Conservation (phyloP, 2,797 vertebrate species). For the Neostethus bicornis region DNA sequence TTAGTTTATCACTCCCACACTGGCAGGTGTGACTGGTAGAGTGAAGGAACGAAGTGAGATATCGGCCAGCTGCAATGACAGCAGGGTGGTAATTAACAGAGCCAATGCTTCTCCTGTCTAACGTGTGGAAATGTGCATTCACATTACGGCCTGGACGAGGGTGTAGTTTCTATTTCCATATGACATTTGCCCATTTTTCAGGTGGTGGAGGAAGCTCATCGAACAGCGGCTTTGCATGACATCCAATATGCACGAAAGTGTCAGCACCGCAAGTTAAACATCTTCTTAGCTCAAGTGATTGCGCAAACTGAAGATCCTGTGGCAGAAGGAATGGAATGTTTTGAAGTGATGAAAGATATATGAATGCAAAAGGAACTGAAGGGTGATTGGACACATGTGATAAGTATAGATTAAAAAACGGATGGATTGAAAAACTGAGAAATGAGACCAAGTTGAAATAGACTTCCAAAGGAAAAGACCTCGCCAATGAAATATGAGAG, state of each 20-base stretch:
- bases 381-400: too few relatives aligned
- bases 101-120: conserved; percentile 49
- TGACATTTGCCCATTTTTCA: conserved; percentile 7
- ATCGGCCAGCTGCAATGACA: conserved; percentile 54
- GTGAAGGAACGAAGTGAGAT: conserved; percentile 51
- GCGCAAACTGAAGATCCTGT: too few relatives aligned
- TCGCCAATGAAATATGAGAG: too few relatives aligned
- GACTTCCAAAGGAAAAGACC: too few relatives aligned
- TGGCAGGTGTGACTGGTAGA: conserved; percentile 64
- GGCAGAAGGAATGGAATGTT: too few relatives aligned
- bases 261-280: neutral
- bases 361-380: too few relatives aligned
- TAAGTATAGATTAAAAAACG: too few relatives aligned
- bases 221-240: neutral
- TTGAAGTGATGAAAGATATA: too few relatives aligned
- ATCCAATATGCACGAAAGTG: neutral
- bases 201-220: neutral
- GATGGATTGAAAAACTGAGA: too few relatives aligned
- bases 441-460: too few relatives aligned
- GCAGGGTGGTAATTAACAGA: conserved; percentile 64
- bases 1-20: conserved; percentile 61
- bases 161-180: conserved; percentile 23
- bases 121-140: conserved; percentile 11
- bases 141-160: neutral
- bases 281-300: neutral